Conservation (phyloP, 2,797 vertebrate species). For the Notamacropus eugenii region DNA sequence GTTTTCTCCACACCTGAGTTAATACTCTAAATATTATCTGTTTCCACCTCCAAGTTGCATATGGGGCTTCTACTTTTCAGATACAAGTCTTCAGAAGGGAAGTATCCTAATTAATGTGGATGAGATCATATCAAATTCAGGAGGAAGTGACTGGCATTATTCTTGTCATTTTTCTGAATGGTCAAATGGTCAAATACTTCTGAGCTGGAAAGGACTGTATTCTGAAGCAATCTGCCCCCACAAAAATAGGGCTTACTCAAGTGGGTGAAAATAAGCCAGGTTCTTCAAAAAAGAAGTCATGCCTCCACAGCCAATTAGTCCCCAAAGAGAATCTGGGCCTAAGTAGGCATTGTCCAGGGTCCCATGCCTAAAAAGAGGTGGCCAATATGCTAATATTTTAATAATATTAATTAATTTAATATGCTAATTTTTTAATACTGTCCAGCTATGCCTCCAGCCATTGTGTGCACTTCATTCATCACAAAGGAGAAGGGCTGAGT, state of each 20-base stretch:
- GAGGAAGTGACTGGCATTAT: not conserved
- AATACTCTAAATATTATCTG: not conserved
- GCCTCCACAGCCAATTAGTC: not conserved
- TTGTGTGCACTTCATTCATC: not conserved
- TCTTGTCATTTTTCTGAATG: not conserved
- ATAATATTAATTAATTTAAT: too few relatives aligned
- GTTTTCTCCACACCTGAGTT: not conserved
- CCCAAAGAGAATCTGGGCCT: not conserved
- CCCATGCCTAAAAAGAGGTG: not conserved
- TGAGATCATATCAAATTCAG: not conserved
- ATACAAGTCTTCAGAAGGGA: not conserved
- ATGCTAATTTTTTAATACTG: not conserved
- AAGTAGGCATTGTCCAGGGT: not conserved
- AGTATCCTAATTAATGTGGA: not conserved
- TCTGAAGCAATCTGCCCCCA: not conserved
- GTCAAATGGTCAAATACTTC: not conserved
- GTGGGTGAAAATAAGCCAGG: conserved; percentile 4
- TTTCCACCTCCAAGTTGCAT: not conserved
- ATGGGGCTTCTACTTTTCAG: not conserved
- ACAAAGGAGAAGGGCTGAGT: not conserved
- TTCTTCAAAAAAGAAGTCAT: not conserved
- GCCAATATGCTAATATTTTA: not conserved
- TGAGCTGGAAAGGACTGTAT: not conserved
- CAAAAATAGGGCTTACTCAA: not conserved
- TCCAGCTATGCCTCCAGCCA: not conserved